Percentiles rank a stretch among this genome's conserved stretches.
Evolutionary conservation across 1,140 invertebrate species (phyloP).

Genomic region (Polyergus mexicanus): DNA sequence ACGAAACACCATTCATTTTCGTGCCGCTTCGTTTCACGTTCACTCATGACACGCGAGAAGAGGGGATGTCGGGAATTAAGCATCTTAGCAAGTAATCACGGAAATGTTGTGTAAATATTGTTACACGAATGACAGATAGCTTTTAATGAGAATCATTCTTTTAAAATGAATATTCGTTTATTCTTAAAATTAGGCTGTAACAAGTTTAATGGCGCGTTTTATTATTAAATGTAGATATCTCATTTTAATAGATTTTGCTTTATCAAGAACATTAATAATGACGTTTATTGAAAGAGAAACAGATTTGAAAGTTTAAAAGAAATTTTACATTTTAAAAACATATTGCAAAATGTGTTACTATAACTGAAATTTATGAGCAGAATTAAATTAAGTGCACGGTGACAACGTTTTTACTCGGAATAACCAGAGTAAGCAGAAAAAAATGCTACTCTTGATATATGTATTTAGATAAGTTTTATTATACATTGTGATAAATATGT

Average conservation of each 20-base stretch:
- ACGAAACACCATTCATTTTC: conserved; percentile 76
- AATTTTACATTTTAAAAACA: neutral
- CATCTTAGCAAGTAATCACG: neutral
- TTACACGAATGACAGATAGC: conserved; percentile 15
- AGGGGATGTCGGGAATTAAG: conserved; percentile 5
- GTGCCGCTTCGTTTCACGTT: conserved; percentile 46
- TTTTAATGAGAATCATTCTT: neutral
- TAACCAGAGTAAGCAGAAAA: neutral
- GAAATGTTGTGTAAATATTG: neutral
- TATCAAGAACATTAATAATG: too few species aligned
- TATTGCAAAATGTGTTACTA: neutral
- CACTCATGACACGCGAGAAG: conserved; percentile 38
- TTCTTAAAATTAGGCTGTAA: neutral
- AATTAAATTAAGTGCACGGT: conserved; percentile 18
- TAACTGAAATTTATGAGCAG: neutral
- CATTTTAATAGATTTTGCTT: neutral
- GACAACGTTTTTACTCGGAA: neutral
- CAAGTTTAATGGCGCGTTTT: neutral
- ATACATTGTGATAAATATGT: conserved; percentile 10
- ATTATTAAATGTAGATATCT: neutral
- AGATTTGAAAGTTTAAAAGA: neutral
- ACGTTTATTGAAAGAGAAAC: neutral
- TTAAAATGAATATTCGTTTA: conserved; percentile 14
- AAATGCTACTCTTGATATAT: neutral
- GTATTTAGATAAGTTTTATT: conserved; percentile 40